Conservation (phyloP, 2,113 vertebrate species). For the Pomatostomus ruficeps region DNA sequence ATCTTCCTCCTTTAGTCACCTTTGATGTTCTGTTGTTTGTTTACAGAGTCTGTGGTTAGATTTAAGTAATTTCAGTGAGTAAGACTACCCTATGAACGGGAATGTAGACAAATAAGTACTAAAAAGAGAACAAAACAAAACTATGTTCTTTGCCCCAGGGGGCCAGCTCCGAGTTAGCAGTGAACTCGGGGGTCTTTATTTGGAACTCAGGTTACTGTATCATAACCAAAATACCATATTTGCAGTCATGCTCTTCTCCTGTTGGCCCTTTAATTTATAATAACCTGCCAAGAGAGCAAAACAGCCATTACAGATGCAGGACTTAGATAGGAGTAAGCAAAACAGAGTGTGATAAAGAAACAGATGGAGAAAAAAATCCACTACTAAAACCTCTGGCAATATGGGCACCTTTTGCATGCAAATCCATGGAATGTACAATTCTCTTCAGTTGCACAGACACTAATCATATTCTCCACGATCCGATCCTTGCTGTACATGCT, state of each 20-base stretch:
- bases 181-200: neutral
- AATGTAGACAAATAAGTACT: neutral
- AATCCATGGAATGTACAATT: neutral
- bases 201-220: neutral
- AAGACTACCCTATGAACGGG: neutral
- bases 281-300: neutral
- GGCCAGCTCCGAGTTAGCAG: neutral
- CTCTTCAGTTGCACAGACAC: neutral
- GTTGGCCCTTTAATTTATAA: neutral
- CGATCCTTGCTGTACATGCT: neutral
- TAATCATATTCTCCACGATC: neutral
- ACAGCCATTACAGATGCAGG: neutral
- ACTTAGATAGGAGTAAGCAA: neutral
- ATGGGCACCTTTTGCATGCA: neutral
- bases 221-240: neutral
- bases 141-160: neutral
- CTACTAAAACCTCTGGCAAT: neutral
- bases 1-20: slow-evolving; percentile 1
- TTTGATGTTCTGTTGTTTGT: slow-evolving; percentile 43
- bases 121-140: neutral
- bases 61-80: neutral
- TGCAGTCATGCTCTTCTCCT: neutral
- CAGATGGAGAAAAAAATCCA: neutral
- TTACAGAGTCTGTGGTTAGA: neutral
- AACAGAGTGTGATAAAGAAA: neutral